These are phyloP conservation scores for Heliocidaris tuberculata DNA, from an alignment of 35 echinoderm and acorn worm genomes.

Conservation along the genomic window DNA sequence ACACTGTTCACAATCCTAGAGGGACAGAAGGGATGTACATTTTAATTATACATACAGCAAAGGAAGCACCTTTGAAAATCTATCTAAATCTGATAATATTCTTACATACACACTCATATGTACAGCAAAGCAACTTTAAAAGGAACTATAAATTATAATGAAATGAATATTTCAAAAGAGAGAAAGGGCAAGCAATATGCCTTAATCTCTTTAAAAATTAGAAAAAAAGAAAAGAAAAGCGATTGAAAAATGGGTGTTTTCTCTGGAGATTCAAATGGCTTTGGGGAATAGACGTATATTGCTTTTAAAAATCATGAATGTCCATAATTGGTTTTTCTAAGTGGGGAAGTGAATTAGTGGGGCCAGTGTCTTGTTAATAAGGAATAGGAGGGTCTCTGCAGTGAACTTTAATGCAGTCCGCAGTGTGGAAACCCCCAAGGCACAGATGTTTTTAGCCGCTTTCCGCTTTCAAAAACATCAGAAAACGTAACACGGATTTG, in stretches of 20 bases:
- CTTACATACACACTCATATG: too few species aligned
- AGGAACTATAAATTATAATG: too few species aligned
- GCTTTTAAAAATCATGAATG: slow-evolving; percentile 5
- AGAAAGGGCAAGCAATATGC: not conserved
- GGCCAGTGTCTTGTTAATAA: slow-evolving; percentile 13
- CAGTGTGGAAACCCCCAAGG: not conserved
- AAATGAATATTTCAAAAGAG: too few species aligned
- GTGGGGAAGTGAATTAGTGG: slow-evolving; percentile 25
- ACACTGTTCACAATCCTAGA: too few species aligned
- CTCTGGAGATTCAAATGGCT: not conserved
- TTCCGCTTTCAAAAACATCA: not conserved
- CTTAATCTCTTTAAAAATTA: not conserved
- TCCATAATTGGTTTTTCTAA: slow-evolving; percentile 22
- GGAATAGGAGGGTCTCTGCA: not conserved
- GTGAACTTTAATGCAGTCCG: not conserved
- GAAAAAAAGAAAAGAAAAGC: not conserved
- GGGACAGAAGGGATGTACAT: too few species aligned
- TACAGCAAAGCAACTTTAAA: too few species aligned
- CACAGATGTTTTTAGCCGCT: slow-evolving; percentile 21
- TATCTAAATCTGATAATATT: too few species aligned
- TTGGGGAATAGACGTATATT: not conserved
- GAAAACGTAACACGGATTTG: not conserved
- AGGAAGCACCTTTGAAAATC: too few species aligned
- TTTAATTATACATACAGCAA: too few species aligned
- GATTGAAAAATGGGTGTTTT: not conserved